Percentiles rank a stretch among this genome's conserved stretches.
phyloP scores from a whole-genome alignment of 2,888 invertebrate species.

The Crematogaster levior region DNA sequence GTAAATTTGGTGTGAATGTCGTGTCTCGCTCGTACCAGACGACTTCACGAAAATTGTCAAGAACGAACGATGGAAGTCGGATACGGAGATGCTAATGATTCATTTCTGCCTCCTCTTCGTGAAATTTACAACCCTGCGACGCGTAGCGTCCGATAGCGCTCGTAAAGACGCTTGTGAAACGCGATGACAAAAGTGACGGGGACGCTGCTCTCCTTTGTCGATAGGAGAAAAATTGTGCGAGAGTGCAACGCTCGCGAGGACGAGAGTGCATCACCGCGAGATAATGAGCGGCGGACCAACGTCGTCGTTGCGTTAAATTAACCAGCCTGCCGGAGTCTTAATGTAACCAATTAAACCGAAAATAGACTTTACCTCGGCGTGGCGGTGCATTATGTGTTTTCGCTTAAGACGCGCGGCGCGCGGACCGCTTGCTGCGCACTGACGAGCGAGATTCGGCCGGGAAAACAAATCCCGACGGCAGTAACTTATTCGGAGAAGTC shows the following conservation, averaged over 20 bases:
- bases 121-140: constrained; percentile 56
- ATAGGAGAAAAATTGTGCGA: constrained; percentile 9
- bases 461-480: constrained; percentile 40
- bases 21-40: background rate
- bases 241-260: background rate
- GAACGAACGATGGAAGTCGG: constrained; percentile 27
- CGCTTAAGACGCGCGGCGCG: constrained; percentile 19
- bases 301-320: constrained; percentile 42
- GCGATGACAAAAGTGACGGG: background rate
- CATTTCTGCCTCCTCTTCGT: constrained; percentile 59
- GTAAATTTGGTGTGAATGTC: constrained; percentile 56
- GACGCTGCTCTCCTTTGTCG: background rate
- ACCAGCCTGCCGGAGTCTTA: constrained; percentile 27
- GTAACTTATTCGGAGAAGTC: constrained; percentile 38
- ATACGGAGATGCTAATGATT: constrained; percentile 52
- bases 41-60: constrained; percentile 53
- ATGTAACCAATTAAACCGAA: constrained; percentile 53
- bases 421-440: constrained; percentile 41
- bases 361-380: constrained; percentile 44
- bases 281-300: constrained; percentile 32
- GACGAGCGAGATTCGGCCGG: constrained; percentile 13
- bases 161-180: background rate
- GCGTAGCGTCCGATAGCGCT: background rate
- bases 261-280: constrained; percentile 10
- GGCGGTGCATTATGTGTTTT: constrained; percentile 42